These are phyloP conservation scores for Anastrepha obliqua DNA, from an alignment of 1,140 invertebrate species.

Conservation along the genomic window DNA sequence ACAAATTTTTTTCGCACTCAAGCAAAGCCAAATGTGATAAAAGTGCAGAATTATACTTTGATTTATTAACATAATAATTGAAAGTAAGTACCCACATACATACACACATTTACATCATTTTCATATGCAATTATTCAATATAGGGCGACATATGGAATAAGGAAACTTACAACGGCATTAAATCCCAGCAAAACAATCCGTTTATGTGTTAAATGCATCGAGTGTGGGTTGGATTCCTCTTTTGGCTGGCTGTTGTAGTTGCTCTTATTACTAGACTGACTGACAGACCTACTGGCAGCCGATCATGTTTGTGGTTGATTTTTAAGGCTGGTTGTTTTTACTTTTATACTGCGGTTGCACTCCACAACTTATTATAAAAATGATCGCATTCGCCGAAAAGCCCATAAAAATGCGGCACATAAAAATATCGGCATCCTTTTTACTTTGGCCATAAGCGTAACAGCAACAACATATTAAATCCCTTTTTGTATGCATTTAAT, in stretches of 20 bases:
- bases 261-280: background rate
- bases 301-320: background rate
- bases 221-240: background rate
- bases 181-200: conserved; percentile 8
- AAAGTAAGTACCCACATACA: conserved; percentile 18
- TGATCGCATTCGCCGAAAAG: conserved; percentile 53
- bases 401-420: conserved; percentile 47
- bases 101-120: background rate
- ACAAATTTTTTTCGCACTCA: background rate
- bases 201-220: conserved; percentile 21
- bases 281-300: conserved; percentile 28
- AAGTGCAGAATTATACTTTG: conserved; percentile 30
- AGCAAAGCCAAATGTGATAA: background rate
- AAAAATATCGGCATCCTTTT: conserved; percentile 54
- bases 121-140: background rate
- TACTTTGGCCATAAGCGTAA: conserved; percentile 34
- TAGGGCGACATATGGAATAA: background rate
- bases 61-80: conserved; percentile 44
- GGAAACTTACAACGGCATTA: background rate
- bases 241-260: background rate
- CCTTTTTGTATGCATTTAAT: conserved; percentile 52
- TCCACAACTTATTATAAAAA: conserved; percentile 54
- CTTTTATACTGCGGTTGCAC: conserved; percentile 25
- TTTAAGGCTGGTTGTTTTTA: background rate
- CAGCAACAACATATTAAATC: conserved; percentile 54